Evolutionary conservation across 2,113 vertebrate species (phyloP).

Genomic region (Lucifuga dentata): DNA sequence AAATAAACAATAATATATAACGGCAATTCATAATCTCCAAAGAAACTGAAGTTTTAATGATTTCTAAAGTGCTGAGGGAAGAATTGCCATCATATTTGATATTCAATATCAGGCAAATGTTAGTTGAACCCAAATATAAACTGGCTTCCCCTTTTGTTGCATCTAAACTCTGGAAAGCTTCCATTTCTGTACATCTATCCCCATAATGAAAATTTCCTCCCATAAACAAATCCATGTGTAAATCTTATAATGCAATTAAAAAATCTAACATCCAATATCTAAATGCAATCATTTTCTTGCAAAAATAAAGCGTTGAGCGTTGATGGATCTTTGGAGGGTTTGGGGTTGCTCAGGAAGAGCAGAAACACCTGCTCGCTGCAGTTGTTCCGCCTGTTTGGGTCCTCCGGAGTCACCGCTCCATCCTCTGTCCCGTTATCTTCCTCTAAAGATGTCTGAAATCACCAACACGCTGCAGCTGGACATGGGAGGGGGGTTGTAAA

Average conservation of each 20-base stretch:
- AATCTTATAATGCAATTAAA: conserved; percentile 47
- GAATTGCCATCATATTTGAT: too few relatives aligned
- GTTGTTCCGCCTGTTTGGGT: conserved; percentile 43
- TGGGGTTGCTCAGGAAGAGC: conserved; percentile 50
- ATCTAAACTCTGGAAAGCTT: neutral
- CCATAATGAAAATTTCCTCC: neutral
- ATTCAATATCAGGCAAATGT: too few relatives aligned
- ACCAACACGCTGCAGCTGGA: conserved; percentile 72
- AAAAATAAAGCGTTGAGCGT: neutral
- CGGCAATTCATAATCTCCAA: too few relatives aligned
- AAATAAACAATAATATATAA: too few relatives aligned
- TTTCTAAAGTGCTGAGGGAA: too few relatives aligned
- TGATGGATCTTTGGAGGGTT: conserved; percentile 53
- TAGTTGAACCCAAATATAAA: too few relatives aligned
- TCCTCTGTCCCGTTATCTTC: conserved; percentile 49
- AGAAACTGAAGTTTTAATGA: too few relatives aligned
- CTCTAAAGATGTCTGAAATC: conserved; percentile 38
- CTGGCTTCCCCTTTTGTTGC: too few relatives aligned
- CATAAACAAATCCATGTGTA: conserved; percentile 2
- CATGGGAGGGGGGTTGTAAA: conserved; percentile 65
- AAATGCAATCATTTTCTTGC: conserved; percentile 9
- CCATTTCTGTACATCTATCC: conserved; percentile 20
- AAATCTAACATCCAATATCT: conserved; percentile 21
- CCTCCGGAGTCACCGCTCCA: conserved; percentile 53
- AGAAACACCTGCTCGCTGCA: conserved; percentile 72